Evolutionary conservation across 2,888 invertebrate genomes (phyloP), one percentile per base, ranked within the genome.

Genomic region (Oligia strigilis): DNA sequence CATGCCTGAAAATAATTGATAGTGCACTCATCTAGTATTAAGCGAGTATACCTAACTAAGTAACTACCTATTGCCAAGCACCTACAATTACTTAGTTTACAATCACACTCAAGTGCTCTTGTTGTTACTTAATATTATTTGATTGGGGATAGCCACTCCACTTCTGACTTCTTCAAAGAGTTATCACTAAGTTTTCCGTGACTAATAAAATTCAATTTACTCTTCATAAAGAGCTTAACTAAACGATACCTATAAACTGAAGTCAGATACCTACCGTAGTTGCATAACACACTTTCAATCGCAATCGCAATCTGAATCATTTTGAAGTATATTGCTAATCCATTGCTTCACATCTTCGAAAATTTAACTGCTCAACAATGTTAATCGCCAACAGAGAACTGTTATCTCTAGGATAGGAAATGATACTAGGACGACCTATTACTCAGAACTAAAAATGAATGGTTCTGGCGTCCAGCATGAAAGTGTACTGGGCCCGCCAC

Each of bases 1-100:
- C 82, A 82, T 79, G 82, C 58, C n/a, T 52, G 11, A 69, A 69
- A 49, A 65, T 72, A 78, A 71, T 36, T 52, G 36, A 82, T 65
- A 70, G 5, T 60, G 14, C 49, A 73, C 72, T 72, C 40, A 62
- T 64, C 14, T 49, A 43, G 36, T 29, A 81, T 62, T 36, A n/a
- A 70, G 11, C n/a, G 5, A 76, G 75, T 58, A 23, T 23, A 40
- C 52, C 6, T 13, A 67, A 8, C 29, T 29, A 29, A 29, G 29
- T 29, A 29, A 29, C 23, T 19, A 67, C n/a, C 55, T 23, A 67
- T 11, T 36, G 40, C 14, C n/a, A 40, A 65, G 64, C 49, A 80
- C 62, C 36, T 46, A 52, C 17, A 19, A 5, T 17, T 65, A 58
- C 55, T 46, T 72, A 65, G 36, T 72, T 71, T 4, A 64, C 70